These are phyloP conservation scores for Gracilinanus agilis DNA, from an alignment of 2,113 vertebrate genomes.

Conservation along the genomic window DNA sequence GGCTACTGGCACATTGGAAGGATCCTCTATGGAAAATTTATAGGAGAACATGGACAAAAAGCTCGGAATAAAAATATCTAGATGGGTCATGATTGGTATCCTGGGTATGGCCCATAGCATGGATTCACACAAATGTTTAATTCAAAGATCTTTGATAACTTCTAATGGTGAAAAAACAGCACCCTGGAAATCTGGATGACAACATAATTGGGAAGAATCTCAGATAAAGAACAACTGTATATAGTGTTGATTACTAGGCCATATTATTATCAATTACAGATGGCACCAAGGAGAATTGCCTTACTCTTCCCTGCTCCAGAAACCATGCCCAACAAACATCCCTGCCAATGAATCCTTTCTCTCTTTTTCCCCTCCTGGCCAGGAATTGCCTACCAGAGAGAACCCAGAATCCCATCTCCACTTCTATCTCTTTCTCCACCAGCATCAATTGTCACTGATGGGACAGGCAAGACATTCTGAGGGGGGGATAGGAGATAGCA, in stretches of 20 bases:
- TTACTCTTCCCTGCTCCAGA: not conserved
- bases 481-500: not conserved
- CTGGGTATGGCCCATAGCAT: not conserved
- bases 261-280: not conserved
- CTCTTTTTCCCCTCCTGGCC: not conserved
- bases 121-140: not conserved
- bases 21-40: not conserved
- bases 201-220: not conserved
- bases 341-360: not conserved
- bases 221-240: not conserved
- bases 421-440: not conserved
- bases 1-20: not conserved
- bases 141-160: not conserved
- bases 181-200: not conserved
- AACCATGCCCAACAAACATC: not conserved
- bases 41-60: not conserved
- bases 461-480: not conserved
- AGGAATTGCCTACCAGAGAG: not conserved
- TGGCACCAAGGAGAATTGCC: not conserved
- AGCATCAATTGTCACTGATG: not conserved
- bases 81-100: not conserved
- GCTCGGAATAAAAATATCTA: not conserved
- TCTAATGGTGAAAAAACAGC: not conserved
- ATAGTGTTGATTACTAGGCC: not conserved
- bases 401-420: not conserved